Conservation (phyloP, 1,140 invertebrate genomes). For the Drosophila bocki region DNA sequence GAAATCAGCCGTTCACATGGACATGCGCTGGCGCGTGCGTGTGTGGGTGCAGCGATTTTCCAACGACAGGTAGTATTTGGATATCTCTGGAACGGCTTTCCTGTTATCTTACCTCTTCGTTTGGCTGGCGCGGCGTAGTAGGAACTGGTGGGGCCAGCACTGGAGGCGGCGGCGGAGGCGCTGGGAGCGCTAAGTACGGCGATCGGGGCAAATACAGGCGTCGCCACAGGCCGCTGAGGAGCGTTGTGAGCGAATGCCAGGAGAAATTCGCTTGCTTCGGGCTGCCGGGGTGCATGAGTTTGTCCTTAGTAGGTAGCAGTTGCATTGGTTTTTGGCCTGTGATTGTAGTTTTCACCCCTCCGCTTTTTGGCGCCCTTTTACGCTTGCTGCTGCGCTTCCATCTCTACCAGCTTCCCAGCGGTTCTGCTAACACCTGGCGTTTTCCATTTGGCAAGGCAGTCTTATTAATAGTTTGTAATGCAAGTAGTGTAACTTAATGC, state of each 20-base stretch:
- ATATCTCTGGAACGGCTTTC: constrained; percentile 27
- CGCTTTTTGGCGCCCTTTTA: constrained; percentile 65
- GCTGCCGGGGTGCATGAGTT: constrained; percentile 55
- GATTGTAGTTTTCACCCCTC: constrained; percentile 10
- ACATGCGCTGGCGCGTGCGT: background rate
- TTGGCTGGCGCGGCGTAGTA: constrained; percentile 25
- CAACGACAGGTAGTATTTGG: constrained; percentile 20
- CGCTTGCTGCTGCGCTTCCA: background rate
- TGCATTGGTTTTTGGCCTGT: constrained; percentile 28
- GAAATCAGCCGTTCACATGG: constrained; percentile 25
- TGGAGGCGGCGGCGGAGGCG: constrained; percentile 33
- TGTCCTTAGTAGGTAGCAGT: background rate
- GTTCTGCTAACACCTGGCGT: background rate
- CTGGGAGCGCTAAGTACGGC: constrained; percentile 51
- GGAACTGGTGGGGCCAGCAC: constrained; percentile 4
- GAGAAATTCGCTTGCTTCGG: constrained; percentile 38
- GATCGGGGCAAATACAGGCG: constrained; percentile 54
- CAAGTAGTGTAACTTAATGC: constrained; percentile 29
- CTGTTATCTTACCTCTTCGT: constrained; percentile 71
- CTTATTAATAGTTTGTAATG: background rate
- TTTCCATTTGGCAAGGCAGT: background rate
- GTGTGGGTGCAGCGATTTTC: constrained; percentile 11
- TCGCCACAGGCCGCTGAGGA: constrained; percentile 60
- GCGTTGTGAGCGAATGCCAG: constrained; percentile 61
- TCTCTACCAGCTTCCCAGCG: background rate